Evolutionary conservation across 2,888 invertebrate species (phyloP), one percentile per base, ranked within the genome.

Genomic region (Bimastos eiseni): DNA sequence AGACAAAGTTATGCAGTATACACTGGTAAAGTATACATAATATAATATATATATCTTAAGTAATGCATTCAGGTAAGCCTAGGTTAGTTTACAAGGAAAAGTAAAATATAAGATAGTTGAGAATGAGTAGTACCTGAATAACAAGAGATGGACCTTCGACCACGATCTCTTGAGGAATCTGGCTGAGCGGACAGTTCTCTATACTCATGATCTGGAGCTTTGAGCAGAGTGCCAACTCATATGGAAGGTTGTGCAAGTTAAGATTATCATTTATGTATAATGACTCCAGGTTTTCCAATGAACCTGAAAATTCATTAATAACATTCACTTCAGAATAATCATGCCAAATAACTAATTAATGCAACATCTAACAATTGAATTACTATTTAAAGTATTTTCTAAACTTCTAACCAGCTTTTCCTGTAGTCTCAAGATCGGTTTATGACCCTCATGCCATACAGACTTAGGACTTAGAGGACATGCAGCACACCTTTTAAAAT

Each of bases 201-300:
- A 99, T 99, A 95, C 98, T 99, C 97, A 99, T 98, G 94, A 99
- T 99, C 96, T 98, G 98, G 92, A 99, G 96, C 95, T 98, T 98
- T 93, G 97, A 97, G 96, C 99, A 99, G 88, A 99, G 96, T 41
- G 99, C 99, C 95, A 99, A 95, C 95, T 99, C 99, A 95, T 98
- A 99, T 38, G 99, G 99, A 94, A 99, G 96, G 96, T 98, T 98
- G 95, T 98, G 98, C 93, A 99, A 96, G 94, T 97, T 97, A 30
- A 97, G 97, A 96, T 99, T 99, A 96, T 99, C 99, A 96, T 99
- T 99, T 93, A 99, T 97, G 95, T 99, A 99, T 91, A 99, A 96
- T 90, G 98, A 97, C 95, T 99, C 99, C 94, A 99, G 96, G 94
- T 97, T 98, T 95, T 99, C 98, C 93, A 99, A 96, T 4, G 98